Percentiles rank a stretch among this genome's conserved stretches.
phyloP scores from a whole-genome alignment of 2,888 invertebrate species.

The Nesidiocoris tenuis region DNA sequence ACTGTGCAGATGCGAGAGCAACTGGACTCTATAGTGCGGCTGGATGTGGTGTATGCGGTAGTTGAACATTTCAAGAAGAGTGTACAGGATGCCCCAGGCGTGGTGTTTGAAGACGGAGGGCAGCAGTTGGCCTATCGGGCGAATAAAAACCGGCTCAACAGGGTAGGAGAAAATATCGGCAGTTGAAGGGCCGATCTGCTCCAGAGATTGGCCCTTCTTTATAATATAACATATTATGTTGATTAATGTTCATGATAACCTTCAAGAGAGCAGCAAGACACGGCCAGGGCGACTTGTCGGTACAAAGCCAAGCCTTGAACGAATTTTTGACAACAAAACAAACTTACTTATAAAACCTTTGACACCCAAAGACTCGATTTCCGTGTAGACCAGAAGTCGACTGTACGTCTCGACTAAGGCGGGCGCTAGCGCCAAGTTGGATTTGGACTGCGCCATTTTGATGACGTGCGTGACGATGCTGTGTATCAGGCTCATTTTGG shows the following conservation, averaged over 20 bases:
- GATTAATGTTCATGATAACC: too few species aligned
- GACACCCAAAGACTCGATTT: constrained; percentile 94
- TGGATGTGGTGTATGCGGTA: constrained; percentile 95
- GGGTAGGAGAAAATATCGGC: too few species aligned
- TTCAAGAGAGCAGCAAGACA: too few species aligned
- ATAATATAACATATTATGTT: too few species aligned
- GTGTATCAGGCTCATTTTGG: constrained; percentile 89
- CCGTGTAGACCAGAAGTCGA: constrained; percentile 87
- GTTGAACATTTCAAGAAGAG: constrained; percentile 93
- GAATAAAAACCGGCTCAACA: too few species aligned
- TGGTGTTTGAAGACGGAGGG: constrained; percentile 90
- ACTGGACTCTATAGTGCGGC: constrained; percentile 89
- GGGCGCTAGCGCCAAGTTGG: constrained; percentile 80
- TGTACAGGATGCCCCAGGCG: constrained; percentile 94
- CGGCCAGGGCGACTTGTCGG: too few species aligned
- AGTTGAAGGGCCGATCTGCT: too few species aligned
- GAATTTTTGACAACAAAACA: too few species aligned
- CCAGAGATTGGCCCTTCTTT: too few species aligned
- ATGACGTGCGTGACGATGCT: constrained; percentile 86
- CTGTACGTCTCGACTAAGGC: constrained; percentile 94
- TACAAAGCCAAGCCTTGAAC: too few species aligned
- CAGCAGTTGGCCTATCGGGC: constrained; percentile 78
- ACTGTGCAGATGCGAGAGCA: constrained; percentile 87
- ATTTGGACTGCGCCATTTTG: constrained; percentile 83
- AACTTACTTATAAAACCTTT: constrained; percentile 89